phyloP scores from a whole-genome alignment of 2,113 vertebrate genomes.

The Trochalopteron elliotii region DNA sequence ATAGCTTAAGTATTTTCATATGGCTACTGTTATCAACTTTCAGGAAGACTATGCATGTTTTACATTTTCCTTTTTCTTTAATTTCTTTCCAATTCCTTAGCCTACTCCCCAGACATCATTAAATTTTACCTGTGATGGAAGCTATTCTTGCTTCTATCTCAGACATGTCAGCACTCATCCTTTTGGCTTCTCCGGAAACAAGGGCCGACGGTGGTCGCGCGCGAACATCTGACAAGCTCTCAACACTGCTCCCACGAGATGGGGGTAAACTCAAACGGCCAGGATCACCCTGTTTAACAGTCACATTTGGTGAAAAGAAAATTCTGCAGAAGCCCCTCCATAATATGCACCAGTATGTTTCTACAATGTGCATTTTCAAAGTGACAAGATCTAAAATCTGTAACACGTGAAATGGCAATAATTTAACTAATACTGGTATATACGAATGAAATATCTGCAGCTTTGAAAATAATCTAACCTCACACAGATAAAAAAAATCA shows the following conservation, averaged over 20 bases:
- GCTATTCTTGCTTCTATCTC: conserved; percentile 91
- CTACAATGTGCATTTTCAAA: not conserved
- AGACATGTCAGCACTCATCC: conserved; percentile 95
- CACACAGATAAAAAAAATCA: not conserved
- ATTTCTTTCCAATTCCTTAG: not conserved
- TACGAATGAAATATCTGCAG: not conserved
- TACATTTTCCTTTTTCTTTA: not conserved
- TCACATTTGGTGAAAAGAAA: not conserved
- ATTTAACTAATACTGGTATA: not conserved
- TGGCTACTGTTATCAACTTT: not conserved
- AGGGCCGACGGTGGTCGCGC: conserved; percentile 77
- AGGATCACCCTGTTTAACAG: conserved; percentile 82
- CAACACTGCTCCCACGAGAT: conserved; percentile 93
- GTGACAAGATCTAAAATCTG: not conserved
- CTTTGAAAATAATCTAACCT: not conserved
- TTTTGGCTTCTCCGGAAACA: conserved; percentile 85
- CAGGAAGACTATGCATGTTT: not conserved
- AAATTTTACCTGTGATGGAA: conserved; percentile 85
- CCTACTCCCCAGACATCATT: not conserved
- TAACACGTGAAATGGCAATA: not conserved
- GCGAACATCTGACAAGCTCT: conserved; percentile 84
- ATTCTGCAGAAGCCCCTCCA: not conserved
- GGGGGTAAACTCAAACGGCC: conserved; percentile 86
- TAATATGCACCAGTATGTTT: not conserved
- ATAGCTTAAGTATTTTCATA: not conserved